Evolutionary conservation across 92 coral and sea anemone genomes (phyloP).

Genomic region (Epizoanthus fatuus): DNA sequence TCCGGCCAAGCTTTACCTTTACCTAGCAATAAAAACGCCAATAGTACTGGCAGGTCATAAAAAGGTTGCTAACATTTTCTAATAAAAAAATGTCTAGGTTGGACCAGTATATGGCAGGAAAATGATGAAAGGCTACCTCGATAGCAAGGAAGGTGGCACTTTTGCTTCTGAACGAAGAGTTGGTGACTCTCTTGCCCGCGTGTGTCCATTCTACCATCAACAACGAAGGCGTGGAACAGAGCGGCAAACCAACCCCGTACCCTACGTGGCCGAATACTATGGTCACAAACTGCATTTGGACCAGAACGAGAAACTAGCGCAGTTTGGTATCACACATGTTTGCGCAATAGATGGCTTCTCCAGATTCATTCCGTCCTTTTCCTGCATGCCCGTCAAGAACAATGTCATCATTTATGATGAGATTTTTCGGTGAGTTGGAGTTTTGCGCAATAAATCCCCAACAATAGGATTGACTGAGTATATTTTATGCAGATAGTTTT

Average conservation of each 20-base stretch:
- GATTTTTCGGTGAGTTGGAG: conserved; percentile 53
- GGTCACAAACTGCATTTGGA: conserved; percentile 63
- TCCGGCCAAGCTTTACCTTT: too few species aligned
- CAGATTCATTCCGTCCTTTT: conserved; percentile 60
- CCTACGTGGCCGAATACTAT: conserved; percentile 55
- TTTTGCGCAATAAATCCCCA: neutral
- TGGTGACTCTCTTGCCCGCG: conserved; percentile 41
- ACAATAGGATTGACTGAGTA: neutral
- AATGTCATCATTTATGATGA: conserved; percentile 63
- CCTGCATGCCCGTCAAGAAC: conserved; percentile 71
- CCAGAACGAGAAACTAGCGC: conserved; percentile 49
- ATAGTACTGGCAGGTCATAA: too few species aligned
- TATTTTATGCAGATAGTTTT: neutral
- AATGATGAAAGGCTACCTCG: conserved; percentile 64
- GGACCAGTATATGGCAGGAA: conserved; percentile 67
- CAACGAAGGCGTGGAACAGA: conserved; percentile 45
- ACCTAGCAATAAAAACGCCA: too few species aligned
- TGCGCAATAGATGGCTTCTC: conserved; percentile 68
- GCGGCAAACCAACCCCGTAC: conserved; percentile 58
- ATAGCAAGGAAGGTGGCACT: conserved; percentile 40
- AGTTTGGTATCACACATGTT: conserved; percentile 67
- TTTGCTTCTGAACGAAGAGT: conserved; percentile 55
- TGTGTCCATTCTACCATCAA: conserved; percentile 42
- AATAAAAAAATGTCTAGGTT: conserved; percentile 26
- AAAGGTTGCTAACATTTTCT: neutral